Conservation (phyloP, 2,113 vertebrate species). For the Acinonyx jubatus region DNA sequence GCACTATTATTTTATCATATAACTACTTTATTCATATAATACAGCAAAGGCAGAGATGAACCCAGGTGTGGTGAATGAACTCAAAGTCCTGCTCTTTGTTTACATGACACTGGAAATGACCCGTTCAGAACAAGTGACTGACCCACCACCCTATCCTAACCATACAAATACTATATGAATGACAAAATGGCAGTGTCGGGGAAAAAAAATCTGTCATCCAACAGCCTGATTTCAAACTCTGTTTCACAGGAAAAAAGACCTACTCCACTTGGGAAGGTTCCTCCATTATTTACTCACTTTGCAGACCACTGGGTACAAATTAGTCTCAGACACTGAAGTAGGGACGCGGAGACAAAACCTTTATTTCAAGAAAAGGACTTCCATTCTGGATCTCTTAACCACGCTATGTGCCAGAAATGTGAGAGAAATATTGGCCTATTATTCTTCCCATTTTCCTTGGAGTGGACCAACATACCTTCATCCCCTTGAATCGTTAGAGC, state of each 20-base stretch:
- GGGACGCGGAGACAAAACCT: not conserved
- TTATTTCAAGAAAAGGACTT: not conserved
- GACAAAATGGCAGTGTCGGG: not conserved
- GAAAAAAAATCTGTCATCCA: not conserved
- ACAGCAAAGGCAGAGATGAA: not conserved
- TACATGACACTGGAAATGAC: not conserved
- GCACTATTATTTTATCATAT: not conserved
- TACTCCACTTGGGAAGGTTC: not conserved
- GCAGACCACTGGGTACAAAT: not conserved
- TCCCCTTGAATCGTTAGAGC: not conserved
- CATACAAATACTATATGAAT: not conserved
- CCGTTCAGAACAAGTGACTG: not conserved
- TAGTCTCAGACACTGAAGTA: not conserved
- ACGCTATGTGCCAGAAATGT: not conserved
- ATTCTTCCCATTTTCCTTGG: not conserved
- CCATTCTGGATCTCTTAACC: not conserved
- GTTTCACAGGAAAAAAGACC: not conserved
- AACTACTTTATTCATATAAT: not conserved
- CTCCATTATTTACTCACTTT: not conserved
- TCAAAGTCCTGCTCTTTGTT: not conserved
- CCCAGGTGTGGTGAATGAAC: not conserved
- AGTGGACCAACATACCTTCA: constrained; percentile 9
- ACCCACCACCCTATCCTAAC: not conserved
- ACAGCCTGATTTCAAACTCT: not conserved
- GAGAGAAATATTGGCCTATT: not conserved